Percentiles rank a stretch among this genome's conserved stretches.
Evolutionary conservation across 35 echinoderm and acorn worm species (phyloP).

Genomic region (Acanthaster planci): DNA sequence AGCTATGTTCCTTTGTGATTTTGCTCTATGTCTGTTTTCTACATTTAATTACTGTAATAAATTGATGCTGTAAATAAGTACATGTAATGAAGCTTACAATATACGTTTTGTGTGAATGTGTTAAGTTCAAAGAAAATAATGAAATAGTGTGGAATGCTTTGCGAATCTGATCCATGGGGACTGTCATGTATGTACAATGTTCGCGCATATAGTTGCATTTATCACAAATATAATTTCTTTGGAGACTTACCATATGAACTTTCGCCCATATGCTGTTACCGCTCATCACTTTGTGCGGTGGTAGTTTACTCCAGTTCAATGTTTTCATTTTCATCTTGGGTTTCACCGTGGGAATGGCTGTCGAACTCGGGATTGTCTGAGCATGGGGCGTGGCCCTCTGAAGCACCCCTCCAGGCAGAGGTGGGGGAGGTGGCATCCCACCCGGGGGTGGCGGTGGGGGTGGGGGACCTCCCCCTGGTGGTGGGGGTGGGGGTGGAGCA

Average conservation of each 20-base stretch:
- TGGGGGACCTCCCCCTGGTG: conserved; percentile 31
- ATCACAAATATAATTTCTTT: not conserved
- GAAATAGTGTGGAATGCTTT: no score
- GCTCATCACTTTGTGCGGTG: conserved; percentile 81
- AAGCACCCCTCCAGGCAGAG: conserved; percentile 51
- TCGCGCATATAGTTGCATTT: no score
- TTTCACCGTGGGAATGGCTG: conserved; percentile 80
- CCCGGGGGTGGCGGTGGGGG: conserved; percentile 68
- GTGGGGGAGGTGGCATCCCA: conserved; percentile 62
- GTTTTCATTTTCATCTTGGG: conserved; percentile 95
- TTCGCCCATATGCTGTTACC: conserved; percentile 92
- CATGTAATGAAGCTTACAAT: no score
- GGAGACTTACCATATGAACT: conserved; percentile 78
- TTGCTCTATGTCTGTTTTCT: no score
- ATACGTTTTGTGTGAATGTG: no score
- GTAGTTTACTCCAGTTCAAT: conserved; percentile 94
- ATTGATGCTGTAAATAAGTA: no score
- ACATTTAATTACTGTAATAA: no score
- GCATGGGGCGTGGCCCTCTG: conserved; percentile 24
- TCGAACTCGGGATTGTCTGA: conserved; percentile 46
- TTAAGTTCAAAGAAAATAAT: no score
- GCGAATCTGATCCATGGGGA: no score
- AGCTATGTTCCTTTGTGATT: no score
- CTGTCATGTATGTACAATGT: no score
- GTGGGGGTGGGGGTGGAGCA: conserved; percentile 62